Evolutionary conservation across 1,140 invertebrate species (phyloP), one percentile per base, ranked within the genome.

Genomic region (Phortica variegata): DNA sequence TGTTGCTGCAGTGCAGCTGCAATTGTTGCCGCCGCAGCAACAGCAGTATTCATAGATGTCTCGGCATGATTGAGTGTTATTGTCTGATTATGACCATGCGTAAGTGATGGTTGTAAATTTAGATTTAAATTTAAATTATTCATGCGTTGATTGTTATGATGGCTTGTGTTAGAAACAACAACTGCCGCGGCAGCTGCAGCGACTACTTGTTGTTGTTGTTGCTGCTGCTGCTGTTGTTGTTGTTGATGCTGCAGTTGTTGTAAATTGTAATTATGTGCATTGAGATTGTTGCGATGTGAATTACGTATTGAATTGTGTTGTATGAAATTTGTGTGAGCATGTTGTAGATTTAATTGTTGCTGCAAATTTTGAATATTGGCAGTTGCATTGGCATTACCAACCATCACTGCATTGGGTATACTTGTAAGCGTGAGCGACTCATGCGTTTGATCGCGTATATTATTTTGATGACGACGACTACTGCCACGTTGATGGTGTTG

Each of bases 261-360:
- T 16, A 47, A 53, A 45, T 53, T 53, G 57, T 17, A 65, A 48
- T 65, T 70, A 23, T 70, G 71, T 10, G 52, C 52, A 55, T 73
- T 73, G n/a, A 73, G 47, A 60, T 73, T 73, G 44, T 73, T 73
- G 46, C 70, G 65, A 56, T 73, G 71, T 3, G 70, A 73, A 32
- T 73, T 73, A 18, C 70, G 65, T 44, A 73, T 73, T 18, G 70
- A 73, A 58, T 73, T 73, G 42, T 73, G 70, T 41, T 73, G 70
- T 47, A 73, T 73, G 36, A 73, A 73, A 52, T 72, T 72, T 20
- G 63, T 71, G 12, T 54, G 19, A 7, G 47, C 29, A 37, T 52
- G 50, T 43, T 52, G 50, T 5, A 47, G 42, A 33, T 47, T 52
- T 15, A 52, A 47, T 44, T 48, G 58, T 33, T 63, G 58, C 39